Percentiles rank a stretch among this genome's conserved stretches.
Conservation (phyloP, 2,888 invertebrate species). For the Erannis defoliaria region DNA sequence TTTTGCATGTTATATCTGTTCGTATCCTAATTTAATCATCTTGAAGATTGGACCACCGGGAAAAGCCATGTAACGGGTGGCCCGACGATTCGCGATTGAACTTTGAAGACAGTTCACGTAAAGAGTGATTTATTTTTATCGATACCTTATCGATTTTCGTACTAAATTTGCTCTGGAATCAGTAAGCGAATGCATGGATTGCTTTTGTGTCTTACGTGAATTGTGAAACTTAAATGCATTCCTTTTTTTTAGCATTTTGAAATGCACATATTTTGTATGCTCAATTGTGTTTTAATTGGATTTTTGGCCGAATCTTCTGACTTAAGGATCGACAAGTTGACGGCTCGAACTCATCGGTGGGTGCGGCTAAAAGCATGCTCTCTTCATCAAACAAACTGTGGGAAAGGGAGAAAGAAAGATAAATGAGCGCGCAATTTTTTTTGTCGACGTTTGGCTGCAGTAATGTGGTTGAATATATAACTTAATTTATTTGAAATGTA, state of each 20-base stretch:
- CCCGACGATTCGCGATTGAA: constrained; percentile 71
- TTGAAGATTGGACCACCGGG: constrained; percentile 85
- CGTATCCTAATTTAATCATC: constrained; percentile 85
- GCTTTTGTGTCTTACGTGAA: constrained; percentile 11
- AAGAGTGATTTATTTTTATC: constrained; percentile 61
- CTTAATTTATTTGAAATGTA: too few relatives aligned
- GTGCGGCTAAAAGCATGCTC: too few relatives aligned
- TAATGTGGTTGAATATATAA: too few relatives aligned
- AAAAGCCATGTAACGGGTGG: constrained; percentile 73
- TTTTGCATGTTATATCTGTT: constrained; percentile 83
- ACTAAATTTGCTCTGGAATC: constrained; percentile 8
- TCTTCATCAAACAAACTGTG: too few relatives aligned
- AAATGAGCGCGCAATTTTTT: too few relatives aligned
- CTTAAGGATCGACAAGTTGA: too few relatives aligned
- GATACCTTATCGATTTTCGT: constrained; percentile 48
- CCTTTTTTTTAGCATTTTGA: constrained; percentile 8
- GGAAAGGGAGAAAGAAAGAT: too few relatives aligned
- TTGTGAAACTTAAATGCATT: neutral
- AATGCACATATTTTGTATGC: too few relatives aligned
- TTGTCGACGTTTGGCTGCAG: too few relatives aligned
- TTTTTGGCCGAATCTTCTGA: too few relatives aligned
- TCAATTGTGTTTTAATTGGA: too few relatives aligned
- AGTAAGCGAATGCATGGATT: constrained; percentile 9
- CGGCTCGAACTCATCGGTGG: too few relatives aligned
- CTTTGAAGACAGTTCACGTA: constrained; percentile 67